phyloP scores from a whole-genome alignment of 2,888 invertebrate genomes.

The Lochmaea crataegi region DNA sequence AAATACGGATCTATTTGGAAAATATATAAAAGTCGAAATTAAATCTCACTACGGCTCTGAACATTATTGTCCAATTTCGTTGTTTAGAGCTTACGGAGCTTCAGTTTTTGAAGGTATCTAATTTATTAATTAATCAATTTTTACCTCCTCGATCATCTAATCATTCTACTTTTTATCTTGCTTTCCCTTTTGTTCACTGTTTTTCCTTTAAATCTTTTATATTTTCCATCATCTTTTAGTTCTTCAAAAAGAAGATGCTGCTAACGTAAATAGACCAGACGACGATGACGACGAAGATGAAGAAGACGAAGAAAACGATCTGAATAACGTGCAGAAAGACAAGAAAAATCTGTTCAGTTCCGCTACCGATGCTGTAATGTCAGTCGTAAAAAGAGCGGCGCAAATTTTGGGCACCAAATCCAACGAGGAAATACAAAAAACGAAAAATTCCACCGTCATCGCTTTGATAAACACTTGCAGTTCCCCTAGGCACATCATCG shows the following conservation, averaged over 20 bases:
- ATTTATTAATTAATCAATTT: too few species aligned
- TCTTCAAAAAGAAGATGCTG: conserved; percentile 82
- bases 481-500: conserved; percentile 79
- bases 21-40: conserved; percentile 91
- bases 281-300: conserved; percentile 77
- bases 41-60: conserved; percentile 95
- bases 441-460: conserved; percentile 68
- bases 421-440: conserved; percentile 65
- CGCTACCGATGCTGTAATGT: conserved; percentile 90
- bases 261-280: conserved; percentile 73
- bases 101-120: conserved; percentile 89
- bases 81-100: conserved; percentile 93
- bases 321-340: conserved; percentile 47
- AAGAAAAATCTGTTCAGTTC: conserved; percentile 84
- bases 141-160: neutral
- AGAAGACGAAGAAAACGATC: conserved; percentile 63
- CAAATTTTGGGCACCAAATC: conserved; percentile 82
- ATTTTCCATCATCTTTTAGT: conserved; percentile 56
- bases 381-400: conserved; percentile 92
- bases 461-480: conserved; percentile 69
- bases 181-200: too few species aligned
- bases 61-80: conserved; percentile 97
- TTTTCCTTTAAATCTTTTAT: neutral
- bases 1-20: conserved; percentile 84
- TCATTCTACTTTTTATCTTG: too few species aligned